Evolutionary conservation across 2,797 vertebrate genomes (phyloP).

Genomic region (Peromyscus aztecus): DNA sequence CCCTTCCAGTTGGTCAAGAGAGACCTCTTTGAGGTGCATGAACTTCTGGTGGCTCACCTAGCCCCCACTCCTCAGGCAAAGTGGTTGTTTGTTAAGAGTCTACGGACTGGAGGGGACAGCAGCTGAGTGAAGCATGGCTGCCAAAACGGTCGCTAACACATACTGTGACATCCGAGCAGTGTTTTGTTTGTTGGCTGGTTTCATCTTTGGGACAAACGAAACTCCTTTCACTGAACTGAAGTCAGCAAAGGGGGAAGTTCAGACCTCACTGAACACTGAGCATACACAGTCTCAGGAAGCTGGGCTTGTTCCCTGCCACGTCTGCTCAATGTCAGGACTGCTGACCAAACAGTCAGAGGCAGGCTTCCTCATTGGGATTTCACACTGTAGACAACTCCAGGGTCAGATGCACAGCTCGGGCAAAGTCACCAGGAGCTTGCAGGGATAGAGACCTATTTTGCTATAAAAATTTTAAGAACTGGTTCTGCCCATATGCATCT

Average conservation of each 20-base stretch:
- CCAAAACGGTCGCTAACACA: conserved; percentile 68
- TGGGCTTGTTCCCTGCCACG: neutral
- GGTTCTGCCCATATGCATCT: neutral
- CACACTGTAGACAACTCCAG: neutral
- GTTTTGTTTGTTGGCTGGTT: conserved; percentile 64
- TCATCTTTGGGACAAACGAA: conserved; percentile 47
- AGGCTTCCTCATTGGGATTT: neutral
- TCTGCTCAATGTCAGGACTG: neutral
- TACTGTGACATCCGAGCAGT: conserved; percentile 54
- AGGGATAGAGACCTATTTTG: conserved; percentile 16
- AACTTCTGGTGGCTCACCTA: conserved; percentile 21
- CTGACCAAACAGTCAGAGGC: neutral
- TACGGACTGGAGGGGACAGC: neutral
- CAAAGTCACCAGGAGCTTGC: conserved; percentile 1
- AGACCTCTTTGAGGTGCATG: neutral
- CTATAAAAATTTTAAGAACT: neutral
- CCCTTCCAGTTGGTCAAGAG: neutral
- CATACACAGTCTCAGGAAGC: conserved; percentile 26
- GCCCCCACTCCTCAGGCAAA: neutral
- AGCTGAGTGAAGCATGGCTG: neutral
- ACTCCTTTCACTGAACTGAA: conserved; percentile 22
- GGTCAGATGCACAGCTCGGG: neutral
- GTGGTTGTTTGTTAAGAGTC: neutral
- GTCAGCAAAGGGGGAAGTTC: conserved; percentile 66
- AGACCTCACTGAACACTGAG: conserved; percentile 44